A percentile compares a stretch with the other conserved stretches of the same genome.
Conservation (phyloP, 2,113 vertebrate genomes). For the Arenaria interpres region DNA sequence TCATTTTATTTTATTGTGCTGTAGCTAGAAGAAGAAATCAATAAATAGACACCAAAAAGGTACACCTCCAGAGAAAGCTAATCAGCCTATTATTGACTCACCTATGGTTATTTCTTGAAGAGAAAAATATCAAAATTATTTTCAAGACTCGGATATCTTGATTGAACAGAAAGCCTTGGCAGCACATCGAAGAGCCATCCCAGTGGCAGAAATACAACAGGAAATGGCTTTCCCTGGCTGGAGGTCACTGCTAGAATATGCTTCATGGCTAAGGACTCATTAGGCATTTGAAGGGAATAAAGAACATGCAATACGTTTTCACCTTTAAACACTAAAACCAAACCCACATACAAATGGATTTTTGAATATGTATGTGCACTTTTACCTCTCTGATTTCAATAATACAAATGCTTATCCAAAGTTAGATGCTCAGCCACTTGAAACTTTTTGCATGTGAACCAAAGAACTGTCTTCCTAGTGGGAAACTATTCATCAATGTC, state of each 20-base stretch:
- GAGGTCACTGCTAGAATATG: neutral
- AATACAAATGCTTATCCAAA: neutral
- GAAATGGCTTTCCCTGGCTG: neutral
- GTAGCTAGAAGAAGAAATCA: neutral
- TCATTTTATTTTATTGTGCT: neutral
- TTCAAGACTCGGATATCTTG: neutral
- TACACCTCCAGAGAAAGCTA: neutral
- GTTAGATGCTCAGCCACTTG: neutral
- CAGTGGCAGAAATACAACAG: neutral
- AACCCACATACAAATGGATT: neutral
- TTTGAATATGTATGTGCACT: neutral
- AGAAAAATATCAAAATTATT: neutral
- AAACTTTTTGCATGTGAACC: neutral
- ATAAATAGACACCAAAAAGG: neutral
- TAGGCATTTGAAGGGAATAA: neutral
- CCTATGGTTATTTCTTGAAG: neutral
- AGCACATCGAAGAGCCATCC: neutral
- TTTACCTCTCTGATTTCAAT: neutral
- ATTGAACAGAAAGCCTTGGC: neutral
- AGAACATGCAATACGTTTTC: neutral
- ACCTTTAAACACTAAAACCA: neutral
- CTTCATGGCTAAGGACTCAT: neutral
- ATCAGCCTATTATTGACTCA: slow-evolving; percentile 8
- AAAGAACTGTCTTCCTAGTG: neutral
- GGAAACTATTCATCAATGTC: neutral